Conservation (phyloP, 2,797 vertebrate genomes). For the Luscinia luscinia region DNA sequence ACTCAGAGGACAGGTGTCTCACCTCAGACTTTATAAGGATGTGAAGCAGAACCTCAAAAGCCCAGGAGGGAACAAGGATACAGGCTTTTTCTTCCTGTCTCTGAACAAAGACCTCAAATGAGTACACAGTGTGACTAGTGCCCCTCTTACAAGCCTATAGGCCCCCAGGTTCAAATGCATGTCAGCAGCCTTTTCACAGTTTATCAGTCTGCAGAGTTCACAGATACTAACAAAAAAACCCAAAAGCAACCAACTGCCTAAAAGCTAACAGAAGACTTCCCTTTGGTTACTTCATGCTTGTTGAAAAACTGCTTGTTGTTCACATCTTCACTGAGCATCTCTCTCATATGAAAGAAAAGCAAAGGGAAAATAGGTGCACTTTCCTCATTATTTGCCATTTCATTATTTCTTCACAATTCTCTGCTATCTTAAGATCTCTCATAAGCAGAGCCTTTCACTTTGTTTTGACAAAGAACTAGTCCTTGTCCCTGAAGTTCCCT, state of each 20-base stretch:
- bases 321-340: background rate
- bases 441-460: background rate
- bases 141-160: accelerated
- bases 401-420: background rate
- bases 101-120: background rate
- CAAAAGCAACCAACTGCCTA: background rate
- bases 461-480: background rate
- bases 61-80: background rate
- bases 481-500: background rate
- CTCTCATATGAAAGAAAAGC: background rate
- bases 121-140: too few species aligned
- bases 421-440: background rate
- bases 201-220: background rate
- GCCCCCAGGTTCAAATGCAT: background rate
- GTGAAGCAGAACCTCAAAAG: background rate
- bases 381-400: background rate
- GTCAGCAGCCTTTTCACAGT: background rate
- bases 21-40: background rate
- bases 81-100: background rate
- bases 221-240: background rate
- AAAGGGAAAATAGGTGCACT: background rate
- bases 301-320: background rate
- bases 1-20: background rate
- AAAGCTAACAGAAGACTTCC: background rate
- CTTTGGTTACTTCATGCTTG: background rate